Evolutionary conservation across 2,797 vertebrate species (phyloP).

Genomic region (Myioborus miniatus): DNA sequence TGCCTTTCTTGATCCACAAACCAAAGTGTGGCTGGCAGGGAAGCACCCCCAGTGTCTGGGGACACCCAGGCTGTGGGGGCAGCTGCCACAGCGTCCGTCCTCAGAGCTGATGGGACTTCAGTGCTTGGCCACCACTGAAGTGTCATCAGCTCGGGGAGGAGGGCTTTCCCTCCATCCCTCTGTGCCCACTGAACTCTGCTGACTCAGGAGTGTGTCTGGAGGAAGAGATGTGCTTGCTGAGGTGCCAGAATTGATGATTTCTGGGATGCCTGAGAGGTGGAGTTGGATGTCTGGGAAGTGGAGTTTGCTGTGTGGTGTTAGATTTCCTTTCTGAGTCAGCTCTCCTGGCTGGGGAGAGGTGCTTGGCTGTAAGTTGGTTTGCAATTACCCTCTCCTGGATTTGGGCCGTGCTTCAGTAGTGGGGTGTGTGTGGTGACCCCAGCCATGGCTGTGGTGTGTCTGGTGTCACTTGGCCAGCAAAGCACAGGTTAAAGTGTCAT

Average conservation of each 20-base stretch:
- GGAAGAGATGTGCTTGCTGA: not conserved
- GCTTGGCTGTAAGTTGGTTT: not conserved
- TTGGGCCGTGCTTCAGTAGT: not conserved
- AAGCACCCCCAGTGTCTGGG: not conserved
- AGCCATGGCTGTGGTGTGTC: rapidly evolving
- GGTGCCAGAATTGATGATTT: not conserved
- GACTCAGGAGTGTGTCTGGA: not conserved
- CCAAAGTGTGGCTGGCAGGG: not conserved
- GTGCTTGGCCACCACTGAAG: not conserved
- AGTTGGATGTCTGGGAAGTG: not conserved
- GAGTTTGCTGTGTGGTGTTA: not conserved
- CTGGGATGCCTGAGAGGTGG: not conserved
- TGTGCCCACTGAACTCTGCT: not conserved
- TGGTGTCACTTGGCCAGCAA: not conserved
- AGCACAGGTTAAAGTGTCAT: not conserved
- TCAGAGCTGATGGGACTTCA: conserved; percentile 31
- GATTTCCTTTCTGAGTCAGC: conserved; percentile 12
- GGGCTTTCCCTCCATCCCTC: not conserved
- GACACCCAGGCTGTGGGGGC: not conserved
- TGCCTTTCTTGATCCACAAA: not conserved
- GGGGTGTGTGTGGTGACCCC: not conserved
- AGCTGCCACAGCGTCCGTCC: not conserved
- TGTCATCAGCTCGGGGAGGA: not conserved
- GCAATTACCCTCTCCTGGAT: not conserved
- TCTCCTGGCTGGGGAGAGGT: not conserved